Evolutionary conservation across 2,113 vertebrate genomes (phyloP), one percentile per base, ranked within the genome.

Genomic region (Pungitius pungitius): DNA sequence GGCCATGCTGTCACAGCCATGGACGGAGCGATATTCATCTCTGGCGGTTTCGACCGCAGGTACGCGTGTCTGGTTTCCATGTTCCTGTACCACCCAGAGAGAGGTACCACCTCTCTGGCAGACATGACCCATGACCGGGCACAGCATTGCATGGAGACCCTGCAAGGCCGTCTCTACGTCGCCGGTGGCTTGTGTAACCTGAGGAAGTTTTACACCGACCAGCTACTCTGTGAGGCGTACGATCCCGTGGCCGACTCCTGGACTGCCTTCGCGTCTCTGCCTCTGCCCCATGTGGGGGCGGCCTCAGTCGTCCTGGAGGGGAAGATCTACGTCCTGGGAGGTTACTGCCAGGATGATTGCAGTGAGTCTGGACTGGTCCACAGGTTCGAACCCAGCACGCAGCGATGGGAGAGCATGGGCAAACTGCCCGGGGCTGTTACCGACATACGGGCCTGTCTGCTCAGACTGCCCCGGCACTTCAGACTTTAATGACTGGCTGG

Each of bases 341-440:
- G 94, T 11, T 94, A 93, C 75, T 90, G 88, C 61, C 92, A 92
- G 71, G 93, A 94, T 0, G 91, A 94, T 56, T 90, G 92, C 73
- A 91, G 84, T 3, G 94, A 94, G 70, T 80, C 90, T 10, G 81
- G 83, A 20, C 76, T 92, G 30, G 87, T 93, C 30, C 93, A 94
- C 58, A 89, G 93, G 11, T 94, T 90, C 33, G 81, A 94, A 54
- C 76, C 82, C 12, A 73, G 70, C 61, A 82, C 60, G 18, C 76
- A 86, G 52, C 69, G 83, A 20, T 95, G 94, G 94, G 84, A 92
- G 77, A 91, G 26, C 52, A 82, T 93, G 90, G 93, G 94, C 4
- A 91, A 67, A 56, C 59, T 94, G 47, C 88, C 92, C 0, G 92
- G 89, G 2, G 88, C 93, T n/a, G 83, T 92, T 40, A 90, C 90